phyloP scores from a whole-genome alignment of 2,797 vertebrate genomes.

The Thunnus albacares region DNA sequence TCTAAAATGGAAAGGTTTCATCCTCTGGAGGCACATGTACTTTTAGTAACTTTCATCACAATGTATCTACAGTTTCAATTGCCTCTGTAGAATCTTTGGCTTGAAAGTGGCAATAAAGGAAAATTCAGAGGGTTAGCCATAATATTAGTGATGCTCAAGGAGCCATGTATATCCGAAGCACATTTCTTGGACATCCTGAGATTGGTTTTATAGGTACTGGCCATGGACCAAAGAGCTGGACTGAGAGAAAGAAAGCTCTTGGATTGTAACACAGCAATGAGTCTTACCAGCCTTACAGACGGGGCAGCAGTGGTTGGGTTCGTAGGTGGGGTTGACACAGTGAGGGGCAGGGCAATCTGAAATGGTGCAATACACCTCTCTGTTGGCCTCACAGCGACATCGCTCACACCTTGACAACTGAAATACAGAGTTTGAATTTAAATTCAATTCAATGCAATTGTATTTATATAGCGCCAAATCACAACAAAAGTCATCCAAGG shows the following conservation, averaged over 20 bases:
- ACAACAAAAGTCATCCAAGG: no score
- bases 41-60: no score
- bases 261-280: neutral
- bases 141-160: neutral
- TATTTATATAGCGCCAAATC: no score
- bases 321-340: slow-evolving; percentile 86
- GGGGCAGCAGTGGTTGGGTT: slow-evolving; percentile 86
- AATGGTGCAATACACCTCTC: slow-evolving; percentile 84
- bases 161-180: neutral
- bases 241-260: neutral
- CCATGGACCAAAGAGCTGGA: no score
- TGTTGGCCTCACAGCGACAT: slow-evolving; percentile 84
- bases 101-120: no score
- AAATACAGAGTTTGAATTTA: slow-evolving; percentile 9
- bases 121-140: neutral
- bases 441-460: neutral
- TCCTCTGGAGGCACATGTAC: neutral
- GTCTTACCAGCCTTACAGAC: slow-evolving; percentile 85
- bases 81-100: no score
- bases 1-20: neutral
- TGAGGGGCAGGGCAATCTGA: slow-evolving; percentile 82
- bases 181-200: neutral
- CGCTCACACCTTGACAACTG: slow-evolving; percentile 84
- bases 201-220: neutral
- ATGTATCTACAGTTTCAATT: no score